These are phyloP conservation scores for Agrotis ipsilon DNA, from an alignment of 2,888 invertebrate species.

Conservation along the genomic window DNA sequence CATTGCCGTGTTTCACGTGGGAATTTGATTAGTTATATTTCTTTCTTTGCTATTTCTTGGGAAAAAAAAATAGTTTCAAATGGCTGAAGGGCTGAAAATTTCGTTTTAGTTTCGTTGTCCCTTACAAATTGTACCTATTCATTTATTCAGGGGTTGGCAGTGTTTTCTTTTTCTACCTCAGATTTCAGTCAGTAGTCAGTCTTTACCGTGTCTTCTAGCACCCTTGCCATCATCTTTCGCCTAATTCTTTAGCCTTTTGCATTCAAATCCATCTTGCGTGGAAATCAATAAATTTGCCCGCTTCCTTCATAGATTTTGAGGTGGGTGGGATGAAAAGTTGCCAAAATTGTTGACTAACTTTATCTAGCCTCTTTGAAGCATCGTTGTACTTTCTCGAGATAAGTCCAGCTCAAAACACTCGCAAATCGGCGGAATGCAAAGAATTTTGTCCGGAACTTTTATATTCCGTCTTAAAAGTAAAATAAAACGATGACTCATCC, in stretches of 20 bases:
- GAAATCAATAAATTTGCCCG: too few species aligned
- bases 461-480: constrained; percentile 2
- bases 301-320: background rate
- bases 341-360: too few species aligned
- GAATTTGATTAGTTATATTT: constrained; percentile 15
- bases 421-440: background rate
- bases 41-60: background rate
- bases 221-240: background rate
- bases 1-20: constrained; percentile 29
- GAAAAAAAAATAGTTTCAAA: too few species aligned
- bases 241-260: background rate
- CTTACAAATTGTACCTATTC: too few species aligned
- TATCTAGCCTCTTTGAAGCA: too few species aligned
- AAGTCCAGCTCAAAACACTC: background rate
- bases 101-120: background rate
- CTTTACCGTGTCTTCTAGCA: background rate
- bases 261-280: background rate
- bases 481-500: constrained; percentile 20
- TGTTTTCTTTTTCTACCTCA: background rate
- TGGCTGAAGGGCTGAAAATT: too few species aligned
- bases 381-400: too few species aligned
- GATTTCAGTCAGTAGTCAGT: too few species aligned
- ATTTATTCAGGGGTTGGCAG: background rate
- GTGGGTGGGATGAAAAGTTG: too few species aligned
- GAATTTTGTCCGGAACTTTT: constrained; percentile 1